These are phyloP conservation scores for Glaucidium brasilianum DNA, from an alignment of 2,113 vertebrate genomes.

Conservation along the genomic window DNA sequence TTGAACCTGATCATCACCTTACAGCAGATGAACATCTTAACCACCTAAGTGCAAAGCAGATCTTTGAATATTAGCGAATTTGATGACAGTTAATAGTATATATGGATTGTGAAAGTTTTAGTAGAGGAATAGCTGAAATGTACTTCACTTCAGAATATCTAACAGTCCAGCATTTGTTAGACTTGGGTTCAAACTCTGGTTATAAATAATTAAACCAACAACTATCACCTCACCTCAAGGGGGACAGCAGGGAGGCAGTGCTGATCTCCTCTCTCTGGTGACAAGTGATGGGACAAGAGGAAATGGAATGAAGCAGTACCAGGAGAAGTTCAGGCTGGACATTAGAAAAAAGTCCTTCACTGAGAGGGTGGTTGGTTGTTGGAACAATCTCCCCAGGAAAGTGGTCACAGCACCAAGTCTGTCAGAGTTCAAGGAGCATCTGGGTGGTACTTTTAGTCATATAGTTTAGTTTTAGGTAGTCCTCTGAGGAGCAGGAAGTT, in stretches of 20 bases:
- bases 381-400: neutral
- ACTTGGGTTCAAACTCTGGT: neutral
- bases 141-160: neutral
- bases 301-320: neutral
- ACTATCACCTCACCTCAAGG: neutral
- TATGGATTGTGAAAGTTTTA: neutral
- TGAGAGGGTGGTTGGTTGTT: neutral
- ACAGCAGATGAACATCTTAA: neutral
- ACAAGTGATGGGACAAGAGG: rapidly evolving
- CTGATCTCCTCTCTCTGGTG: neutral
- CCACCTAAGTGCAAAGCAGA: neutral
- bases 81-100: neutral
- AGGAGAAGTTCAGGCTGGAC: neutral
- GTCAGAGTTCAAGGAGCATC: neutral
- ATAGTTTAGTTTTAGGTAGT: neutral
- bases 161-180: neutral
- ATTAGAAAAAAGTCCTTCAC: neutral
- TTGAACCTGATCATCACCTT: neutral
- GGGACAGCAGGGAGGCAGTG: neutral
- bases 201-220: neutral
- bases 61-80: neutral
- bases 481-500: rapidly evolving
- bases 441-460: neutral
- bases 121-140: neutral
- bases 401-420: neutral